These are phyloP conservation scores for Rhyzopertha dominica DNA, from an alignment of 1,140 invertebrate genomes.

Conservation along the genomic window DNA sequence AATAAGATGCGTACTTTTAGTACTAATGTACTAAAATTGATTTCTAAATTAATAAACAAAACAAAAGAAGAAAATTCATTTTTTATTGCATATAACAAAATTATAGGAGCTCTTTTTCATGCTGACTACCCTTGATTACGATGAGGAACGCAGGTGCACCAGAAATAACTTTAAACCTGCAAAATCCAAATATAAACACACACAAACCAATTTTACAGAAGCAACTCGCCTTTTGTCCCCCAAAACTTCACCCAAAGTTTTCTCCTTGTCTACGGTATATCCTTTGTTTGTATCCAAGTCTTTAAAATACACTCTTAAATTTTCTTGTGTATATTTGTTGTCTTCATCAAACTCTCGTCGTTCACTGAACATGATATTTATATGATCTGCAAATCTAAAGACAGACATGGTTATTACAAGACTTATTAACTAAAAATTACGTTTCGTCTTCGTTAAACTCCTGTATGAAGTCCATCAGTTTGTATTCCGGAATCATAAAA, in stretches of 20 bases:
- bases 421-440: constrained; percentile 46
- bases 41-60: too few species aligned
- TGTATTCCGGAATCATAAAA: constrained; percentile 78
- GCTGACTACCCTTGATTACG: constrained; percentile 29
- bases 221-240: constrained; percentile 54
- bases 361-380: constrained; percentile 67
- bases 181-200: constrained; percentile 20
- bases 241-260: constrained; percentile 61
- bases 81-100: constrained; percentile 9
- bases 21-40: too few species aligned
- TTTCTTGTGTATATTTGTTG: constrained; percentile 60
- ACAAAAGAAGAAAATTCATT: too few species aligned
- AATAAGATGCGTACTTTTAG: constrained; percentile 4
- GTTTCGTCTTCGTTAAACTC: constrained; percentile 66
- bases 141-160: constrained; percentile 42
- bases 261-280: constrained; percentile 55
- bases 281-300: constrained; percentile 60
- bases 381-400: constrained; percentile 64
- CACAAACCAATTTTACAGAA: constrained; percentile 9
- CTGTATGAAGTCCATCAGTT: constrained; percentile 67
- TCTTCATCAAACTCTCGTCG: constrained; percentile 70
- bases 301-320: constrained; percentile 76
- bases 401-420: constrained; percentile 1
- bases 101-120: constrained; percentile 32
- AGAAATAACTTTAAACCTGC: constrained; percentile 33